Evolutionary conservation across 2,888 invertebrate genomes (phyloP), one percentile per base, ranked within the genome.

Genomic region (Scrobipalpa costella): DNA sequence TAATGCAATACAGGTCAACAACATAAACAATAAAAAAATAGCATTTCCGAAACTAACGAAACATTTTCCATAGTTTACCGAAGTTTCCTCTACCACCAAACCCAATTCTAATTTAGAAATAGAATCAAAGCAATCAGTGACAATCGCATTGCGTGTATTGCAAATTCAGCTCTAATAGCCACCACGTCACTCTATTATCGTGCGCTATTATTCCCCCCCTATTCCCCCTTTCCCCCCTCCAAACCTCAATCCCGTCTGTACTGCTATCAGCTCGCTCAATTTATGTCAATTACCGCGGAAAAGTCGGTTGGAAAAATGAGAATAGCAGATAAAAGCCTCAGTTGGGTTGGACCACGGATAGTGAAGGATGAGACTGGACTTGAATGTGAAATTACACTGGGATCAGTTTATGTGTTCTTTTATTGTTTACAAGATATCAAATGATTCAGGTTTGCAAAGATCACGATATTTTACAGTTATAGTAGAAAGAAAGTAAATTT

Each of bases 251-350:
- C 50, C 21, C 9, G 0, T 17, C 34, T 34, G 55, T 55, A 17
- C 40, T 34, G 58, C 58, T 59, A 64, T 64, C 60, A 52, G 38
- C 34, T 52, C 71, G 70, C 74, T 71, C 75, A 76, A 78, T 80
- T 76, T 76, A 76, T 73, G 80, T 76, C 80, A 80, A 79, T 80
- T 78, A 78, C 76, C 65, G 65, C 36, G 44, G 57, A 55, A 64
- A 63, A 60, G 64, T 62, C 64, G 64, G 52, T 34, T 57, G 66
- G 67, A 71, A 67, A 71, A 71, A 71, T 72, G 71, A 72, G 62
- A 63, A 63, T 63, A 63, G 59, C 62, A 61, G 60, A 63, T 62
- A 65, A 49, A 65, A 47, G 60, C 40, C 55, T 11, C 33, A 15
- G 55, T 57, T 70, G 64, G 63, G 62, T 62, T 63, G 66, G 11